phyloP scores from a whole-genome alignment of 2,888 invertebrate genomes.

The Pyrocoelia pectoralis region DNA sequence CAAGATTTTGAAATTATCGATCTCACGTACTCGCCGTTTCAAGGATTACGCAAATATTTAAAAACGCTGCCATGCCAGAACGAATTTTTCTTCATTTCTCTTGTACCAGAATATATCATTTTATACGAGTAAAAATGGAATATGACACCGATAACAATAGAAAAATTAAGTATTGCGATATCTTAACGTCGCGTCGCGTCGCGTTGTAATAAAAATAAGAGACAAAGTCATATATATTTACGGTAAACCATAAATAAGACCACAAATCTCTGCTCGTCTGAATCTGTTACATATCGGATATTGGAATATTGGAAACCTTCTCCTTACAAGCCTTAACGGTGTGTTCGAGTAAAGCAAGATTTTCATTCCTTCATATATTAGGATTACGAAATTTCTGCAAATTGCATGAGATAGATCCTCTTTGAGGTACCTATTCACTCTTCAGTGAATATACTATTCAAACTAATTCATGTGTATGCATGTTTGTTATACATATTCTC shows the following conservation, averaged over 20 bases:
- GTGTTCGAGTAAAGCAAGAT: slow-evolving; percentile 7
- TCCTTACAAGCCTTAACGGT: background rate
- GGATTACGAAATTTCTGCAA: slow-evolving; percentile 23
- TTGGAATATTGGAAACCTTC: slow-evolving; percentile 22
- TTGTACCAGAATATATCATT: too few relatives aligned
- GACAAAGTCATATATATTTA: background rate
- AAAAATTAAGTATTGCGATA: too few relatives aligned
- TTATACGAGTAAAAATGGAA: too few relatives aligned
- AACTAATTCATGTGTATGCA: background rate
- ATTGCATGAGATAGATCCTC: slow-evolving; percentile 12
- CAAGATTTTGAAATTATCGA: too few relatives aligned
- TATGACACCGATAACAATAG: too few relatives aligned
- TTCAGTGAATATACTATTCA: slow-evolving; percentile 16
- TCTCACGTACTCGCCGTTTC: too few relatives aligned
- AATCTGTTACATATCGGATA: slow-evolving; percentile 6
- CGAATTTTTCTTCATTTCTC: too few relatives aligned
- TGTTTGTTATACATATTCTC: background rate
- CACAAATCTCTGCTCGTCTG: background rate
- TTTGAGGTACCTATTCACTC: slow-evolving; percentile 20
- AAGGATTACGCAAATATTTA: too few relatives aligned
- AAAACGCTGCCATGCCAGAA: too few relatives aligned
- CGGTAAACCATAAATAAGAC: background rate
- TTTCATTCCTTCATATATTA: slow-evolving; percentile 23
- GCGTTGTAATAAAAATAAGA: background rate
- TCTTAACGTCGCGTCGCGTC: too few relatives aligned